A percentile compares a stretch with the other conserved stretches of the same genome.
Conservation (phyloP, 2,888 invertebrate species). For the Clunio marinus region DNA sequence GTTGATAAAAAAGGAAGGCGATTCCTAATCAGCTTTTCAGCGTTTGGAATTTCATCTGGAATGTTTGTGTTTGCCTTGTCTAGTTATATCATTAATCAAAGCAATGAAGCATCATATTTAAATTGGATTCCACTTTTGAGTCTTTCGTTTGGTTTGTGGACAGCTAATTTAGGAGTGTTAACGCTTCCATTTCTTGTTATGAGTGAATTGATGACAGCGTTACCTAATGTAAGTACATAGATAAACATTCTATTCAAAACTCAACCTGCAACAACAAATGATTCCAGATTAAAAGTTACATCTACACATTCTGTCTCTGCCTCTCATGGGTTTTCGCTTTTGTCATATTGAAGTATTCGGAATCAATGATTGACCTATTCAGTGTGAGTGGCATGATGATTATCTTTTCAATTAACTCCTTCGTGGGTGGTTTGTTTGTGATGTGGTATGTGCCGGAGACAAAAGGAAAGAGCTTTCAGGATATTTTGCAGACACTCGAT, state of each 20-base stretch:
- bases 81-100: background rate
- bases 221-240: background rate
- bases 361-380: background rate
- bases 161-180: slow-evolving; percentile 22
- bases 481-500: too few species aligned
- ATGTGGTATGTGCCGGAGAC: background rate
- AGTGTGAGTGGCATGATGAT: background rate
- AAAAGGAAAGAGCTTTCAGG: background rate
- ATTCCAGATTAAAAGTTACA: background rate
- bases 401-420: background rate
- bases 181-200: slow-evolving; percentile 7
- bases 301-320: background rate
- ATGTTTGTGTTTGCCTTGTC: slow-evolving; percentile 6
- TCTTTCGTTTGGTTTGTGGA: slow-evolving; percentile 12
- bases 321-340: background rate
- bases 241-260: too few species aligned
- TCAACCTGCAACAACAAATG: too few species aligned
- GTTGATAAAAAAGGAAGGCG: background rate
- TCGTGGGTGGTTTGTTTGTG: background rate
- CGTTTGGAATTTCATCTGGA: background rate
- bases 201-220: background rate
- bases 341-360: background rate
- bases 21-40: background rate
- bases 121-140: slow-evolving; percentile 26
- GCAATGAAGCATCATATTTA: slow-evolving; percentile 40